Base-by-base conservation (phyloP, 2,888 invertebrate species). In the Harpalus rubripes region DNA sequence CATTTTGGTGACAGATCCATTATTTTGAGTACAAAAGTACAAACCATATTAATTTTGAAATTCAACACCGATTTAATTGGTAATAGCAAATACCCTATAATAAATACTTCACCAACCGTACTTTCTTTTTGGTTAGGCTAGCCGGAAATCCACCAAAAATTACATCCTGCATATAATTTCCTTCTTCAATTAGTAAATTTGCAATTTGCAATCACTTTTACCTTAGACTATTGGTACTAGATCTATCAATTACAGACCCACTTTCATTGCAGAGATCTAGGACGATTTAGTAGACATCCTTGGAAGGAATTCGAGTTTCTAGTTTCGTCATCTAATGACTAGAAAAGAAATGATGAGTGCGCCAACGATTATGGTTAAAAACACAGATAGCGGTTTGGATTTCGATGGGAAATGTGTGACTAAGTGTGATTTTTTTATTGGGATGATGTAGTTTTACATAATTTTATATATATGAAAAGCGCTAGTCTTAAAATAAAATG, bases 241-340 rank as follows among this genome's bases (percentile, higher is more conserved):
- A 32, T 52, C 12, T 12, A 52, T 52, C 44, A 52, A 52, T 52
- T 52, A 12, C 44, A 74, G 72, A 74, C 72, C 72, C 72, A 74
- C 72, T 74, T 74, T 74, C 72, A 15, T 39, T 39, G 68, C 68
- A 7, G 12, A 32, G 68, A 68, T 72, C 82, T 82, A 72, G 72
- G 68, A 82, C 82, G 82, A 32, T 7, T 18, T 44, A 32, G 72
- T 78, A 84, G 84, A 84, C 84, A 84, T 84, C 84, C 84, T 84
- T 84, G 84, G 65, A 16, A 78, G 52, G 84, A 84, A 84, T 84
- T 84, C 18, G 76, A 61, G 63, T 84, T 84, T 84, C 84, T 84
- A 84, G 44, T 84, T 84, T 84, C 84, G n/a, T 84, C 84, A 84
- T 84, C 84, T n/a, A 32, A 12, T 56, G 72, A 52, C 41, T 41